Evolutionary conservation across 1,140 invertebrate genomes (phyloP).

Genomic region (Heliconius himera): DNA sequence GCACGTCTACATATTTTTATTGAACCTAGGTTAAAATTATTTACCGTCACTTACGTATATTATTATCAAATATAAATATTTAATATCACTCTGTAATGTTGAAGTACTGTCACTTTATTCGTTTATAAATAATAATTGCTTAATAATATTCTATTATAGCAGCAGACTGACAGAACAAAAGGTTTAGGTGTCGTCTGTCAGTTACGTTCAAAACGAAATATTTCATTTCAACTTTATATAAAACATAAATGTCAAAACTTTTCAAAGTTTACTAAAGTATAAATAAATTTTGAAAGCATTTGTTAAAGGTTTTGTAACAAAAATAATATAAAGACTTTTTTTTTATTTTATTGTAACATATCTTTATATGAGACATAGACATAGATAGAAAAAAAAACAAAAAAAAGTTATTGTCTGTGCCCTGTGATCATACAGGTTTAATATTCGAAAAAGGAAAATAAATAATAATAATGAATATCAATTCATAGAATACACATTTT

Average conservation of each 20-base stretch:
- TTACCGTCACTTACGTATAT: neutral
- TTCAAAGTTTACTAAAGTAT: neutral
- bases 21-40: neutral
- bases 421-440: too few species aligned
- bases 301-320: neutral
- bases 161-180: conserved; percentile 13
- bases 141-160: conserved; percentile 2
- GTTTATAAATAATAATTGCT: conserved; percentile 2
- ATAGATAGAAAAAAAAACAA: too few species aligned
- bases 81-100: neutral
- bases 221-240: conserved; percentile 5
- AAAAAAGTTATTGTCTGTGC: too few species aligned
- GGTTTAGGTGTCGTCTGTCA: conserved; percentile 24
- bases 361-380: too few species aligned
- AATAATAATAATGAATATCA: too few species aligned
- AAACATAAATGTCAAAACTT: conserved; percentile 21
- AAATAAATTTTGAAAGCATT: neutral
- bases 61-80: neutral
- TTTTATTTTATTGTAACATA: too few species aligned
- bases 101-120: neutral
- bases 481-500: too few species aligned
- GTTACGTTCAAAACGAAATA: conserved; percentile 19
- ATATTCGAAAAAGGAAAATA: too few species aligned
- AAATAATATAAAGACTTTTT: too few species aligned
- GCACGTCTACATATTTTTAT: neutral